A percentile compares a stretch with the other conserved stretches of the same genome.
These are phyloP conservation scores for Saccostrea echinata DNA, from an alignment of 1,140 invertebrate genomes.

Conservation along the genomic window DNA sequence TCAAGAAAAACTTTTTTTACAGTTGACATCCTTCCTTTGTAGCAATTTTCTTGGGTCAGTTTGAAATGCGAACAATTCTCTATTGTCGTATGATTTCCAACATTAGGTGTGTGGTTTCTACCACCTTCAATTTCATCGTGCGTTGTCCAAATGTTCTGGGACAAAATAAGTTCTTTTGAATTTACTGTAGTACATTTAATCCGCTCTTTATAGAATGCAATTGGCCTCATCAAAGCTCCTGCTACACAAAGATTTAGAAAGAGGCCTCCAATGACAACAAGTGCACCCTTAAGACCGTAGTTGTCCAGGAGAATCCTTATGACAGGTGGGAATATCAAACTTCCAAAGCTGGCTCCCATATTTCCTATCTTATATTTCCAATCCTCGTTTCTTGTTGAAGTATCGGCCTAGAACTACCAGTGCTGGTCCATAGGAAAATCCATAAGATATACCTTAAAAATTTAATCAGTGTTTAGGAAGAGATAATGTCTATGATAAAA, in stretches of 20 bases:
- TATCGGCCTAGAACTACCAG: conserved; percentile 43
- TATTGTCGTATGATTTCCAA: neutral
- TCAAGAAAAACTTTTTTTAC: no score
- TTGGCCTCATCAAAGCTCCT: no score
- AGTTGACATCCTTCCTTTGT: neutral
- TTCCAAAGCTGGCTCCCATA: conserved; percentile 42
- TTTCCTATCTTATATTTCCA: conserved; percentile 42
- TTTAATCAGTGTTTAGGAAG: neutral
- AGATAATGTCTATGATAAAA: no score
- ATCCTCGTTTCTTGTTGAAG: conserved; percentile 51
- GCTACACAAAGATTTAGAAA: no score
- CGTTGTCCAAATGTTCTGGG: neutral
- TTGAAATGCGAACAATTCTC: neutral
- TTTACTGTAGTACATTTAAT: no score
- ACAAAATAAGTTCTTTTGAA: neutral
- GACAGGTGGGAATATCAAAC: conserved; percentile 32
- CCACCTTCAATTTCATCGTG: neutral
- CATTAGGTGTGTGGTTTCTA: neutral
- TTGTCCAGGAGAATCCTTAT: conserved; percentile 44
- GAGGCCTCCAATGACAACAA: no score
- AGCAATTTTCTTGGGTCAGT: neutral
- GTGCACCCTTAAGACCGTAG: no score
- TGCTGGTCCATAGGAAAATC: conserved; percentile 38
- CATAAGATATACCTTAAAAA: conserved; percentile 39
- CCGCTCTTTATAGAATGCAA: no score